Conservation (phyloP, 2,113 vertebrate species). For the Smithornis capensis region DNA sequence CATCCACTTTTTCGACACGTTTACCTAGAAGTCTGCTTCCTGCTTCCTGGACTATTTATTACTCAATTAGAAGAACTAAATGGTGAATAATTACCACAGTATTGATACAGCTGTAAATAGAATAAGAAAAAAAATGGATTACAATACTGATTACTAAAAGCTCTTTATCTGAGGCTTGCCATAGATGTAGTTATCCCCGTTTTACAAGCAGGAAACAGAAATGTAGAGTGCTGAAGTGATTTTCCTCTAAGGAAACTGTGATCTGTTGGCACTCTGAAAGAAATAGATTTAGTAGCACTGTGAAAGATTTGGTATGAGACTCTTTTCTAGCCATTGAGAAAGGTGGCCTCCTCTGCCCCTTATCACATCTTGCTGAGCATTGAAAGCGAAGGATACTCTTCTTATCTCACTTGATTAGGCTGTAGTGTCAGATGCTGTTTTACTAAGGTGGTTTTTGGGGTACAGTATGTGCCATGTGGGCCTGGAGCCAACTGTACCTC, state of each 20-base stretch:
- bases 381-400: not conserved
- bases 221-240: not conserved
- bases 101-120: not conserved
- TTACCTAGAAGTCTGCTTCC: constrained; percentile 1
- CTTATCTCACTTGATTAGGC: not conserved
- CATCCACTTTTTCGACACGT: not conserved
- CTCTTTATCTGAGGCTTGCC: not conserved
- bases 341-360: not conserved
- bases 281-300: not conserved
- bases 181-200: not conserved
- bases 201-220: not conserved
- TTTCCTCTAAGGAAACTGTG: not conserved
- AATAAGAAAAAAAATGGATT: constrained; percentile 1
- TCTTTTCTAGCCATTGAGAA: not conserved
- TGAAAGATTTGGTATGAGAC: not conserved
- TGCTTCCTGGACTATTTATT: constrained; percentile 33
- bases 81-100: constrained; percentile 23
- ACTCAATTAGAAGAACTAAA: constrained; percentile 16
- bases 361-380: not conserved
- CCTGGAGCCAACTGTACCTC: not conserved
- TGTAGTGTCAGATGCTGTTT: not conserved
- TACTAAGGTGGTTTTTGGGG: not conserved
- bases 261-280: not conserved
- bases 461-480: not conserved
- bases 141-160: not conserved